These are phyloP conservation scores for Eulimnadia texana DNA, from an alignment of 1,140 invertebrate species.

Conservation along the genomic window DNA sequence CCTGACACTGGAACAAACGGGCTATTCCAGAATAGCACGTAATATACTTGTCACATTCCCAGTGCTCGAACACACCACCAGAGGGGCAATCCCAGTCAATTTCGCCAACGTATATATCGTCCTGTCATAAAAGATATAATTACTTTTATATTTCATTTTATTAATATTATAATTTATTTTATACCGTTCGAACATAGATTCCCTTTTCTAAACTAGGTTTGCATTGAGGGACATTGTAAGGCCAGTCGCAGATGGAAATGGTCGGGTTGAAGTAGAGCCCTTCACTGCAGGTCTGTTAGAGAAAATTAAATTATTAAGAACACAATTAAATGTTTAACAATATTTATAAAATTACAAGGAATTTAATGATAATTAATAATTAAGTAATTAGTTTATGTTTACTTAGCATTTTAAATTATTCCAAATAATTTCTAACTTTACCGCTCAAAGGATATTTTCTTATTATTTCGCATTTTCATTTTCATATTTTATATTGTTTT, in stretches of 20 bases:
- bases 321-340: neutral
- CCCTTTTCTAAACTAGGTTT: neutral
- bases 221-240: neutral
- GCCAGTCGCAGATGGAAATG: neutral
- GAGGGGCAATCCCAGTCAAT: conserved; percentile 7
- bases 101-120: neutral
- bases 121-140: neutral
- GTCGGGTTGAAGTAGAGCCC: neutral
- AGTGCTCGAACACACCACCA: neutral
- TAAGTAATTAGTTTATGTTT: neutral
- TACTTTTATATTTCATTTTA: neutral
- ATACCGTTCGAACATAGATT: neutral
- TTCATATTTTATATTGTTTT: neutral
- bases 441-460: too few relatives aligned
- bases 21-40: conserved; percentile 6
- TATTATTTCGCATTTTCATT: too few relatives aligned
- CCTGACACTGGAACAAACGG: conserved; percentile 13
- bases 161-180: neutral
- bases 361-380: neutral
- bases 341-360: neutral
- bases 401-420: too few relatives aligned
- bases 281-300: neutral
- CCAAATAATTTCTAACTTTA: too few relatives aligned
- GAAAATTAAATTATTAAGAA: neutral
- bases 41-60: conserved; percentile 10